Base-by-base conservation (phyloP, 2,797 vertebrate species). In the Gymnothorax reevesii region DNA sequence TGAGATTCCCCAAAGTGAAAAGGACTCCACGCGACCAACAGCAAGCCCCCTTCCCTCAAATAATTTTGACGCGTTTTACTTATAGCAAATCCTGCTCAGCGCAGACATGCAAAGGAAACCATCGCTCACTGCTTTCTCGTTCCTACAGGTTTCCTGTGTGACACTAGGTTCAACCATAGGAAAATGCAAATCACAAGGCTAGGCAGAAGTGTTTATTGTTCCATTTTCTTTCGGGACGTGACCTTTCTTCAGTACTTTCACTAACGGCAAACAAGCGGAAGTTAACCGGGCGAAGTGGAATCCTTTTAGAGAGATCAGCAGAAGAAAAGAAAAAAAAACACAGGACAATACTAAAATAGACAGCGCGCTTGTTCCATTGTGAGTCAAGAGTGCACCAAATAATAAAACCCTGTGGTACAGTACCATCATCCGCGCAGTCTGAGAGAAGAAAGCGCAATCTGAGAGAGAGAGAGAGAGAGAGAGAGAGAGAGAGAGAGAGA, bases 331-430 rank as follows among this genome's bases (percentile, higher is more conserved):
- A 57, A 84, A 27, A 42, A 60, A 83, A 27, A 42, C 52, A 83
- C 25, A 12, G 55, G 66, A 42, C 69, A 62, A 42, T 59, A 57
- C 80, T 55, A 27, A 83, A 75, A 87, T 62, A 83, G 66, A 13
- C 86, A 83, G 27, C 54, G 80, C 57, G 62, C 83, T n/a, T 33
- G 59, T 87, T 87, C 82, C 86, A 87, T 57, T 87, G 66, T 87
- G 86, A 87, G 52, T 87, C 82, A 87, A 84, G 54, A 60, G 79
- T 57, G 69, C 66, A 59, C 57, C 82, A 77, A 75, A 60, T 59
- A 64, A 49, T 80, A 80, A 80, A 77, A 80, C 5, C 27, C 33
- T 52, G 73, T 42, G 17, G 12, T 80, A n/a, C 77, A 20, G 8
- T 80, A 54, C 49, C 49, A 27, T 9, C 77, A 5, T 55, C 5